A percentile compares a stretch with the other conserved stretches of the same genome.
These are phyloP conservation scores for Elaphurus davidianus DNA, from an alignment of 2,113 vertebrate genomes.

Conservation along the genomic window DNA sequence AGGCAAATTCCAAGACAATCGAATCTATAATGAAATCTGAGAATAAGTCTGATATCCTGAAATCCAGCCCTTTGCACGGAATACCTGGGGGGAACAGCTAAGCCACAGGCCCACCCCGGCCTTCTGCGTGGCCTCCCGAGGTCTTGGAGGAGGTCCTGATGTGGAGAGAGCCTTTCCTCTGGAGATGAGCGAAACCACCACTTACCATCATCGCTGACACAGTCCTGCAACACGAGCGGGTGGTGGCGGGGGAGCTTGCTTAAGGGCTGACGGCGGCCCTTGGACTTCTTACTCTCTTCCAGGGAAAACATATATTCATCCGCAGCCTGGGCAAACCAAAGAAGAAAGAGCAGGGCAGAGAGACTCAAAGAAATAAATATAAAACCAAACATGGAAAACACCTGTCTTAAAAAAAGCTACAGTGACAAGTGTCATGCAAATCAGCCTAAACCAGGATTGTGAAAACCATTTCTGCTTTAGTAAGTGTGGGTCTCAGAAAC, in stretches of 20 bases:
- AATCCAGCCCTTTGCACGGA: not conserved
- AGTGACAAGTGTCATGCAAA: not conserved
- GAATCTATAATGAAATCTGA: not conserved
- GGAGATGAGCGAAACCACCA: not conserved
- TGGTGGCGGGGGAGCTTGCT: conserved; percentile 93
- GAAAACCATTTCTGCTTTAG: not conserved
- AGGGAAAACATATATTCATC: conserved; percentile 86
- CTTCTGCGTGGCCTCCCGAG: not conserved
- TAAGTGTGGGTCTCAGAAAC: not conserved
- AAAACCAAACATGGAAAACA: not conserved
- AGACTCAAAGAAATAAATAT: not conserved
- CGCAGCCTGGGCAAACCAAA: conserved; percentile 81
- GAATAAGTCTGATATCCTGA: not conserved
- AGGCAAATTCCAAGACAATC: not conserved
- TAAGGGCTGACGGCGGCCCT: conserved; percentile 89
- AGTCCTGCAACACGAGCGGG: conserved; percentile 90
- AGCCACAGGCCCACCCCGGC: not conserved
- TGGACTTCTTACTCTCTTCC: conserved; percentile 88
- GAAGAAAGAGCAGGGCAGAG: not conserved
- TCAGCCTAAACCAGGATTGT: not conserved
- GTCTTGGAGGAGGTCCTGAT: not conserved
- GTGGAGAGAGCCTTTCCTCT: not conserved
- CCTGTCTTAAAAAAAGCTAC: not conserved
- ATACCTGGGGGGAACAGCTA: not conserved
- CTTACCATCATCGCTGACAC: conserved; percentile 92